A percentile compares a stretch with the other conserved stretches of the same genome.
Conservation (phyloP, 2,797 vertebrate genomes). For the Chelon labrosus region DNA sequence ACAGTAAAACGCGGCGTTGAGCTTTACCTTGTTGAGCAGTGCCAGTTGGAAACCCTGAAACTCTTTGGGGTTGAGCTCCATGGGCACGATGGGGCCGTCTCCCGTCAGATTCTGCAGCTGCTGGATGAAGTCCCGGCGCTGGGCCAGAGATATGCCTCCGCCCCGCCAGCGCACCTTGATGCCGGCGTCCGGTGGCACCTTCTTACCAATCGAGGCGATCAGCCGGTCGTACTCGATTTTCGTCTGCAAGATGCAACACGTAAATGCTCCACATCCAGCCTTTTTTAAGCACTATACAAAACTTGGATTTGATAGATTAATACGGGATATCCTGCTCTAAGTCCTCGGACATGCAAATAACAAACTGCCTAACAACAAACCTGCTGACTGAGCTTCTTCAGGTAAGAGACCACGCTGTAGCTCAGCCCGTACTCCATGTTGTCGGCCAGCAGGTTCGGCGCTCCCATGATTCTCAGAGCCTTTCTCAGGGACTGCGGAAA, state of each 20-base stretch:
- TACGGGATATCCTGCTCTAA: background rate
- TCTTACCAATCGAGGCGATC: conserved; percentile 93
- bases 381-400: conserved; percentile 99
- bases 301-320: background rate
- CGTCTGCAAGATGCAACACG: conserved; percentile 79
- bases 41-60: conserved; percentile 96
- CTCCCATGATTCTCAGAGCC: conserved; percentile 99
- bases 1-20: too few species aligned
- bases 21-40: conserved; percentile 89
- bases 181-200: conserved; percentile 87
- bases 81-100: conserved; percentile 85
- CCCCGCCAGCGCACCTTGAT: conserved; percentile 94
- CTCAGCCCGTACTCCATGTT: conserved; percentile 99
- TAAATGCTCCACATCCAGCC: too few species aligned
- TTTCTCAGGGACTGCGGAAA: conserved; percentile 93
- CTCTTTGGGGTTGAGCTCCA: conserved; percentile 95
- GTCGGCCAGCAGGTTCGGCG: conserved; percentile 97
- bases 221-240: conserved; percentile 97
- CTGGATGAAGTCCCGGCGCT: conserved; percentile 93
- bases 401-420: conserved; percentile 99
- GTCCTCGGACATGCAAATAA: background rate
- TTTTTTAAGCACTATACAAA: too few species aligned
- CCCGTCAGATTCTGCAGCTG: conserved; percentile 93
- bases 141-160: conserved; percentile 88
- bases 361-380: conserved; percentile 67